phyloP scores from a whole-genome alignment of 2,888 invertebrate species.

The Peribatodes rhomboidaria region DNA sequence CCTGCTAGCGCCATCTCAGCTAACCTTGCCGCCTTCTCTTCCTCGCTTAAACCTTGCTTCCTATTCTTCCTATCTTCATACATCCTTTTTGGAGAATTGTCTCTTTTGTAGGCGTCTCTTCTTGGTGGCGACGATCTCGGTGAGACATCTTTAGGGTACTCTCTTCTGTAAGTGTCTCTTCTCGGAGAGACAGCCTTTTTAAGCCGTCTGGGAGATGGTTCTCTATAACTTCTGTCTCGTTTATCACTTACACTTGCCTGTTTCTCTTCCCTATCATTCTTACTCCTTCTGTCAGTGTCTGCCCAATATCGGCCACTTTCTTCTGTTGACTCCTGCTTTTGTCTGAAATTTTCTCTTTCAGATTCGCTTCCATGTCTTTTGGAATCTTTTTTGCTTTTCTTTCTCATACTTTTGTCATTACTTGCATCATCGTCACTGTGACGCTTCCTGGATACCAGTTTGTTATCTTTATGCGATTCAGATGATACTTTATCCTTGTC shows the following conservation, averaged over 20 bases:
- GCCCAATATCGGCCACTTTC: not conserved
- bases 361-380: constrained; percentile 25
- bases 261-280: constrained; percentile 1
- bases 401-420: constrained; percentile 50
- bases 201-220: not conserved
- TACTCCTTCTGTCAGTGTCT: not conserved
- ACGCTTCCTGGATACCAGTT: constrained; percentile 51
- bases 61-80: constrained; percentile 47
- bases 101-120: constrained; percentile 40
- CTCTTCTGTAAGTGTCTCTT: too few relatives aligned
- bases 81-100: constrained; percentile 42
- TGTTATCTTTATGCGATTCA: constrained; percentile 27
- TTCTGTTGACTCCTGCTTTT: not conserved
- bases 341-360: not conserved
- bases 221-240: not conserved
- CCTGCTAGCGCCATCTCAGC: constrained; percentile 95
- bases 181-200: not conserved
- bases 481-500: constrained; percentile 26
- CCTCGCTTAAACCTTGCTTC: constrained; percentile 60
- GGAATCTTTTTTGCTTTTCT: constrained; percentile 52
- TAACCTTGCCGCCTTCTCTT: constrained; percentile 87
- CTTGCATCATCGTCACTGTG: constrained; percentile 49
- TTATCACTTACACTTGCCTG: not conserved
- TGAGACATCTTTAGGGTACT: constrained; percentile 1
- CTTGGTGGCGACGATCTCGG: constrained; percentile 22